These are phyloP conservation scores for Theocolax elegans DNA, from an alignment of 1,140 invertebrate genomes.

Conservation along the genomic window DNA sequence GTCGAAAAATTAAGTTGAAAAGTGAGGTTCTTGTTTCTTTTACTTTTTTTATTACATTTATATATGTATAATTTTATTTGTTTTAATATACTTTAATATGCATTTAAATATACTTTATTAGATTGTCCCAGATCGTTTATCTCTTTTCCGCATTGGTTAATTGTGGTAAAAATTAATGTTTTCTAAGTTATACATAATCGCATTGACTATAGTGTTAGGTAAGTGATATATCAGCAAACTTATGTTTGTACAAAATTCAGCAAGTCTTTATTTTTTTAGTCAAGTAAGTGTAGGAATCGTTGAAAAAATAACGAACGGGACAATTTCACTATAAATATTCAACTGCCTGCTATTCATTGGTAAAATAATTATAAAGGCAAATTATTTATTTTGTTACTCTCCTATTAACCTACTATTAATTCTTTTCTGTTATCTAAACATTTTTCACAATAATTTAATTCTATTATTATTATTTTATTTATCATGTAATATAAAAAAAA, in stretches of 20 bases:
- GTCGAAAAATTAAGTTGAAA: slow-evolving; percentile 10
- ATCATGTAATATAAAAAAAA: slow-evolving; percentile 62
- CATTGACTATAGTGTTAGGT: slow-evolving; percentile 3
- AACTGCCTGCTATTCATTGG: slow-evolving; percentile 52
- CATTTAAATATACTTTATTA: slow-evolving; percentile 35
- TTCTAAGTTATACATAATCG: slow-evolving; percentile 3
- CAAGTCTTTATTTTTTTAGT: slow-evolving; percentile 32
- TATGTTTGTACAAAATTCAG: slow-evolving; percentile 11
- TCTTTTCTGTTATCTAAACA: slow-evolving; percentile 59
- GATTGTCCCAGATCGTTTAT: slow-evolving; percentile 51
- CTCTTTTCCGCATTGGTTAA: slow-evolving; percentile 61
- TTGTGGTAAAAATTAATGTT: slow-evolving; percentile 47
- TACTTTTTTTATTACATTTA: slow-evolving; percentile 57
- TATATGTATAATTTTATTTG: slow-evolving; percentile 37
- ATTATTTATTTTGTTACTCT: slow-evolving; percentile 65
- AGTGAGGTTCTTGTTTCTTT: slow-evolving; percentile 36
- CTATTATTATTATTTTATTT: slow-evolving; percentile 58
- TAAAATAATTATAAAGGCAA: slow-evolving; percentile 59
- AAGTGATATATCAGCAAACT: slow-evolving; percentile 8
- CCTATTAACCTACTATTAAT: slow-evolving; percentile 66
- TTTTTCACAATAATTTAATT: slow-evolving; percentile 66
- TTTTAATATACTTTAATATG: slow-evolving; percentile 35
- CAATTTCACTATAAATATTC: slow-evolving; percentile 60
- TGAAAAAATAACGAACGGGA: slow-evolving; percentile 59
- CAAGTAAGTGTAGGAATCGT: neutral